Evolutionary conservation across 2,797 vertebrate species (phyloP).

Genomic region (Chelmon rostratus): DNA sequence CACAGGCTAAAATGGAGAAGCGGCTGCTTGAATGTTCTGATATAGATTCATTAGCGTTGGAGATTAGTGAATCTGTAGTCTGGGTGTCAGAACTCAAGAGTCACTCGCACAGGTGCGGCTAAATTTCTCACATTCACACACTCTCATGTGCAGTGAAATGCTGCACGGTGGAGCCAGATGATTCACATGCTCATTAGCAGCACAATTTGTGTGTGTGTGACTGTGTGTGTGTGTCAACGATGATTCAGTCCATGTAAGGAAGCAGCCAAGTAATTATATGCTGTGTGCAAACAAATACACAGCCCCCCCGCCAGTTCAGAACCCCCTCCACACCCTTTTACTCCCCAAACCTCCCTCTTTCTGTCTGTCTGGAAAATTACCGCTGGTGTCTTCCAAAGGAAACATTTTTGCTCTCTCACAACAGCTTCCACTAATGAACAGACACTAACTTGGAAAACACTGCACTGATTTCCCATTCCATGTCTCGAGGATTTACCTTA

Average conservation of each 20-base stretch:
- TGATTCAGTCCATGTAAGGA: constrained; percentile 69
- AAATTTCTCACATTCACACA: constrained; percentile 21
- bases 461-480: not conserved
- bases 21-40: not conserved
- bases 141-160: not conserved
- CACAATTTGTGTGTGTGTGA: constrained; percentile 52
- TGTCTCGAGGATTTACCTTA: constrained; percentile 1
- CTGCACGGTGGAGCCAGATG: constrained; percentile 49
- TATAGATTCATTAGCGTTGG: not conserved
- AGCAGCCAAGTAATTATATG: constrained; percentile 75
- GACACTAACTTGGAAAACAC: not conserved
- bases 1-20: not conserved
- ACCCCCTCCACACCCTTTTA: not conserved
- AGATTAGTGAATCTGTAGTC: not conserved
- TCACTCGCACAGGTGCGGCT: not conserved
- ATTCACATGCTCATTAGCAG: constrained; percentile 71
- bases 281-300: constrained; percentile 75
- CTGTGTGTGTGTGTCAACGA: constrained; percentile 53
- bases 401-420: constrained; percentile 10
- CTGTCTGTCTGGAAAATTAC: constrained; percentile 12
- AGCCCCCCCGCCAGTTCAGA: constrained; percentile 18
- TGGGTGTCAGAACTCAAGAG: constrained; percentile 5
- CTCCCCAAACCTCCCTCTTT: constrained; percentile 13
- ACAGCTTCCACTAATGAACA: constrained; percentile 2
- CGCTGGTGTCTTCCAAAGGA: constrained; percentile 23